Evolutionary conservation across 2,797 vertebrate genomes (phyloP).

Genomic region (Capromys pilorides): DNA sequence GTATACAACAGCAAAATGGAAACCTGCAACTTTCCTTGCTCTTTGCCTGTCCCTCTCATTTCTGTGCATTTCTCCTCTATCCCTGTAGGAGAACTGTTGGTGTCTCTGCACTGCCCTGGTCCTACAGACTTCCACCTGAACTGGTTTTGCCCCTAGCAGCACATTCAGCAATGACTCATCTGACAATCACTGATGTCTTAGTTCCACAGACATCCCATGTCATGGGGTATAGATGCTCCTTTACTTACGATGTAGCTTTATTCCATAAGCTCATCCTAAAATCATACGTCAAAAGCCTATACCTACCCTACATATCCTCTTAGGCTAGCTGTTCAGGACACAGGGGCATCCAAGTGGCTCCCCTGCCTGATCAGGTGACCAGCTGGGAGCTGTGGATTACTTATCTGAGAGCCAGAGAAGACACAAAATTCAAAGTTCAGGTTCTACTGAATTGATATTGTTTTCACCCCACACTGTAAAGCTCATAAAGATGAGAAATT

Average conservation of each 20-base stretch:
- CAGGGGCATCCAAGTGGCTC: too few species aligned
- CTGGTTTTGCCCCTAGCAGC: not conserved
- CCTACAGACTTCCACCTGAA: not conserved
- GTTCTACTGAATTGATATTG: not conserved
- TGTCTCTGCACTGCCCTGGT: not conserved
- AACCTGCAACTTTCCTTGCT: not conserved
- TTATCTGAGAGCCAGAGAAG: not conserved
- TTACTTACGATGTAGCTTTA: not conserved
- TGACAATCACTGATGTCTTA: not conserved
- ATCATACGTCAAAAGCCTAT: not conserved
- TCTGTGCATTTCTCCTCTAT: not conserved
- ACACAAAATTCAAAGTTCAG: not conserved
- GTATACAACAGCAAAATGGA: not conserved
- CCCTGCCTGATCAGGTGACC: too few species aligned
- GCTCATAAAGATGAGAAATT: not conserved
- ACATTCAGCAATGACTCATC: not conserved
- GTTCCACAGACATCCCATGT: conserved; percentile 19
- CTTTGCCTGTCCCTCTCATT: not conserved
- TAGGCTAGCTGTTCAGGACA: not conserved
- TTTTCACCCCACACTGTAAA: not conserved
- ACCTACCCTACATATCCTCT: not conserved
- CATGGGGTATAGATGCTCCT: not conserved
- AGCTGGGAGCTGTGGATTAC: not conserved
- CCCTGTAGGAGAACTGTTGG: not conserved
- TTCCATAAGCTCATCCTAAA: not conserved